Evolutionary conservation across 2,797 vertebrate genomes (phyloP).

Genomic region (Scarus forsteni): DNA sequence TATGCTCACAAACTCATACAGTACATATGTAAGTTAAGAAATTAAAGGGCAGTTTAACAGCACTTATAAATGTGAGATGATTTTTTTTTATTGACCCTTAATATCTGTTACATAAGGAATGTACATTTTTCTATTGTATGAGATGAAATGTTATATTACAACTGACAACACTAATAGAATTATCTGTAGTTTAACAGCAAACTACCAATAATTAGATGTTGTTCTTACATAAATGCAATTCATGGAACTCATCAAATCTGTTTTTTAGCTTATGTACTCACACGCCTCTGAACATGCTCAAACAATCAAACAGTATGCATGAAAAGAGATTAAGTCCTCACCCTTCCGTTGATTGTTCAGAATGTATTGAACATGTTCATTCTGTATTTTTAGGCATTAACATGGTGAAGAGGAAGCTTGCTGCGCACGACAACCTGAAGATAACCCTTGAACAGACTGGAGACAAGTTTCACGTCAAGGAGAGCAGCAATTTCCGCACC

Average conservation of each 20-base stretch:
- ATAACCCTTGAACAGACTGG: conserved; percentile 89
- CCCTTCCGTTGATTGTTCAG: conserved; percentile 44
- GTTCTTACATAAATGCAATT: neutral
- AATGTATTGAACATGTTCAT: conserved; percentile 11
- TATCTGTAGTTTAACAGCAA: neutral
- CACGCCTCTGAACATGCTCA: conserved; percentile 2
- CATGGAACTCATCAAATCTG: neutral
- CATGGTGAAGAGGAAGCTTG: conserved; percentile 93
- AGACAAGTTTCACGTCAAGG: conserved; percentile 90
- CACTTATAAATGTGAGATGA: neutral
- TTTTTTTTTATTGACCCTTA: neutral
- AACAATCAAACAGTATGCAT: conserved; percentile 1
- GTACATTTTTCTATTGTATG: neutral
- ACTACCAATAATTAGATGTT: neutral
- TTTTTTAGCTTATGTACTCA: conserved; percentile 15
- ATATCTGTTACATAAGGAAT: neutral
- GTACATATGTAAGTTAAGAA: neutral
- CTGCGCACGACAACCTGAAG: conserved; percentile 92
- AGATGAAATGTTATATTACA: neutral
- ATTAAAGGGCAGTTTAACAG: neutral
- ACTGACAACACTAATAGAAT: neutral
- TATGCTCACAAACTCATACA: neutral
- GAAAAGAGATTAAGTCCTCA: conserved; percentile 24
- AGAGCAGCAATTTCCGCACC: conserved; percentile 90
- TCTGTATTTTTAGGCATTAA: conserved; percentile 85